Conservation (phyloP, 35 echinoderm and acorn worm genomes). For the Patiria miniata region DNA sequence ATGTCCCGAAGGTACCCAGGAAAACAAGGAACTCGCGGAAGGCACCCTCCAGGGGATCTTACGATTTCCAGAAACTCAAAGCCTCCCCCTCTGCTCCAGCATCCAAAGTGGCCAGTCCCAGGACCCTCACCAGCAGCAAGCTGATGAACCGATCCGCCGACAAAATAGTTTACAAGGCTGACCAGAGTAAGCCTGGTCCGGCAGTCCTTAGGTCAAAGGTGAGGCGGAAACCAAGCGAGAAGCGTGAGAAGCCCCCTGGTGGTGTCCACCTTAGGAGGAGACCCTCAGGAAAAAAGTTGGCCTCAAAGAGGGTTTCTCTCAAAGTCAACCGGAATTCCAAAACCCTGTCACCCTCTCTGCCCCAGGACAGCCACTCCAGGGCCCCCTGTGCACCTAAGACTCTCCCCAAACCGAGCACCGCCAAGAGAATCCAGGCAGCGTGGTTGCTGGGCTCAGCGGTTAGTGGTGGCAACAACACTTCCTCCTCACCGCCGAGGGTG, state of each 20-base stretch:
- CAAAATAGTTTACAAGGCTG: background rate
- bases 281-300: background rate
- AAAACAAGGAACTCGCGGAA: too few relatives aligned
- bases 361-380: conserved; percentile 22
- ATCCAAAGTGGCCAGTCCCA: background rate
- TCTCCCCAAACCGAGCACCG: background rate
- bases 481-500: background rate
- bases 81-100: background rate
- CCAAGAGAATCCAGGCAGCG: conserved; percentile 15
- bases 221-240: background rate
- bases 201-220: background rate
- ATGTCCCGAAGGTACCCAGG: too few relatives aligned
- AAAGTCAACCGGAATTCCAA: conserved; percentile 12
- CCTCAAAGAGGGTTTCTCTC: background rate
- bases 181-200: background rate
- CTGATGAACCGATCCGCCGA: background rate
- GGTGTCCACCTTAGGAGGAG: conserved; percentile 8
- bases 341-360: conserved; percentile 26
- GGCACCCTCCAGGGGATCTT: background rate
- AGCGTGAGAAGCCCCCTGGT: background rate
- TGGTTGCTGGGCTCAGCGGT: background rate
- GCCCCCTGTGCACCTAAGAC: conserved; percentile 25
- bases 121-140: background rate
- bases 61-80: background rate
- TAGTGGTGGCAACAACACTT: background rate